Evolutionary conservation across 2,888 invertebrate genomes (phyloP), one percentile per base, ranked within the genome.

Genomic region (Oscheius sp.): DNA sequence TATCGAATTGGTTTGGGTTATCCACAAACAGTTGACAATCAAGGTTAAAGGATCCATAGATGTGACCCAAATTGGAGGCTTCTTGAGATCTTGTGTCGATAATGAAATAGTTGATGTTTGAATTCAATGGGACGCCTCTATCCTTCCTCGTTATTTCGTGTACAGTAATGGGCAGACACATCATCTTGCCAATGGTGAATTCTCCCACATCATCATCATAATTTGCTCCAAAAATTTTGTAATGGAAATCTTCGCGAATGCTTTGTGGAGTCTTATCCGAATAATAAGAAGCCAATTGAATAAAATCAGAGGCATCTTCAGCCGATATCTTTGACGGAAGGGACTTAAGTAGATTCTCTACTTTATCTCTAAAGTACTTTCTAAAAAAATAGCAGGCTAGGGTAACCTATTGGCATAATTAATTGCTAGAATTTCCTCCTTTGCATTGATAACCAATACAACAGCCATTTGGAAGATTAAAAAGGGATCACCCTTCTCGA

Each of bases 1-100:
- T 95, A 70, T 92, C 91, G 88, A 97, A 98, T 63, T 96, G 94
- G 78, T 92, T 91, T 0, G 96, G 97, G 87, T 96, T 96, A 89
- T 95, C 95, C 69, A 98, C 90, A 94, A 97, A 95, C 84, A 98
- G 90, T 88, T 94, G 94, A 84, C 96, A 95, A 88, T 98, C 97
- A 74, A 98, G 90, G 89, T 97, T 96, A 89, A 97, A 98, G 66
- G 97, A 97, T 63, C 96, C 96, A 0, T 95, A 93, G 77, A 98
- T 90, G 89, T 97, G 96, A 0, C 97, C 97, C 65, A 92, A 92
- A 89, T 96, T 96, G 87, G 96, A 98, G 86, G 97, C 96, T 78
- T 96, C 95, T 12, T 94, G 92, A 8, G 97, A 95, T 75, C 98
- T 91, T 87, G 96, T 96, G 88, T 98, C 98, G 8, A 98, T 95